Evolutionary conservation across 1,140 invertebrate genomes (phyloP), one percentile per base, ranked within the genome.

Genomic region (Psilanteris sp.): DNA sequence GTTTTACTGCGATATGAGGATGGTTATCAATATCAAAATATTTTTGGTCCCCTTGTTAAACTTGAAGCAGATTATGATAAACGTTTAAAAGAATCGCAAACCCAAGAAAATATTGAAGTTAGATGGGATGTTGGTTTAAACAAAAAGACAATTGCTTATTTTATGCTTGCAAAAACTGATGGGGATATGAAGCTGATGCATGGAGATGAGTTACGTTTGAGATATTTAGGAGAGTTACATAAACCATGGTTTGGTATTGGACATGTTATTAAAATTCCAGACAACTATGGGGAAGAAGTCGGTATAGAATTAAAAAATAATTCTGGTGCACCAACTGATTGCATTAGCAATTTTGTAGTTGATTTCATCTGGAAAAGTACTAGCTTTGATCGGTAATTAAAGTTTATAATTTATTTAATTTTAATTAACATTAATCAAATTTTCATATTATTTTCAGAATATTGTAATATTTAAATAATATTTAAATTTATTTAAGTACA

Each of bases 331-430:
- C 97, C 97, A 0, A 93, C 94, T 0, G 96, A 98, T 64, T 97
- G 96, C 83, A 95, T 94, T 11, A 95, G 95, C 36, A 98, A 98
- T 86, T 99, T 99, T 89, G 96, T 97, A 0, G 96, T 99, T 6
- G 98, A 99, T 88, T 99, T 99, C 89, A 98, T 99, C 11, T 99
- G 98, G 98, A 99, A 99, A 85, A 97, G 97, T 50, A 99, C 98
- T 0, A 97, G 96, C 29, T 99, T 99, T 88, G 97, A 99, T 87
- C 93, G 96, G 95, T 96, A 70, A 50, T 10, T 41, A 43, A n/a
- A n/a, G n/a, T n/a, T n/a, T n/a, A n/a, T n/a, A n/a, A n/a, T n/a
- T n/a, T n/a, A n/a, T n/a, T n/a, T n/a, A n/a, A n/a, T n/a, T n/a
- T n/a, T n/a, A n/a, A n/a, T n/a, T n/a, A n/a, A n/a, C n/a, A n/a